Evolutionary conservation across 2,113 vertebrate species (phyloP), one percentile per base, ranked within the genome.

Genomic region (Callocephalon fimbriatum): DNA sequence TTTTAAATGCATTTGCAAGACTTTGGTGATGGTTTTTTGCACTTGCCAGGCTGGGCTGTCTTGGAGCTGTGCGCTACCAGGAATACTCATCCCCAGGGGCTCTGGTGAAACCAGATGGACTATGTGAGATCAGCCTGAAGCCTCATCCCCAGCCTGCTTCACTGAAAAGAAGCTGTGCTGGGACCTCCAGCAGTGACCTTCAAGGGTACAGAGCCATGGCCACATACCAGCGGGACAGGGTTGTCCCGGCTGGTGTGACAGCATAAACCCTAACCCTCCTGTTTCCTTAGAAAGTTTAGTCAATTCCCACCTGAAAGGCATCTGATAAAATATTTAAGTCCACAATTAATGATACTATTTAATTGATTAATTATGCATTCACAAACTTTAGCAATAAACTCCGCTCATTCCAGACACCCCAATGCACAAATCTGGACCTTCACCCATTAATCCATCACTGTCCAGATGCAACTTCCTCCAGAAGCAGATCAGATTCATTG

Each of bases 181-280:
- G 66, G 56, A 48, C n/a, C 14, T 42, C 40, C 68, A 40, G 76
- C 3, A 3, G 6, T 18, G n/a, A 25, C 72, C 40, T 27, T 15
- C 68, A 13, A 23, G 32, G 25, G 18, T 12, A 17, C 19, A 6
- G 9, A 76, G 31, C 17, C 27, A 15, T 3, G 15, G 37, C 10
- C 35, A 7, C 1, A 2, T 4, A 8, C 2, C 0, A 3, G 20
- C 1, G 1, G 50, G 25, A 58, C 35, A 38, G n/a, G 23, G 23
- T 32, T 47, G 47, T 27, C 40, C 26, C 32, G 50, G 42, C 17
- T 25, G 29, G 8, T 14, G 26, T 37, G n/a, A 21, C 45, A 19
- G 2, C 7, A 27, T 1, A 42, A 45, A n/a, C 22, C 15, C 31
- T 7, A 76, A 66, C 1, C 15, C 15, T 54, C 59, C 31, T 15